Evolutionary conservation across 2,888 invertebrate species (phyloP), one percentile per base, ranked within the genome.

Genomic region (Leucophenga montana): DNA sequence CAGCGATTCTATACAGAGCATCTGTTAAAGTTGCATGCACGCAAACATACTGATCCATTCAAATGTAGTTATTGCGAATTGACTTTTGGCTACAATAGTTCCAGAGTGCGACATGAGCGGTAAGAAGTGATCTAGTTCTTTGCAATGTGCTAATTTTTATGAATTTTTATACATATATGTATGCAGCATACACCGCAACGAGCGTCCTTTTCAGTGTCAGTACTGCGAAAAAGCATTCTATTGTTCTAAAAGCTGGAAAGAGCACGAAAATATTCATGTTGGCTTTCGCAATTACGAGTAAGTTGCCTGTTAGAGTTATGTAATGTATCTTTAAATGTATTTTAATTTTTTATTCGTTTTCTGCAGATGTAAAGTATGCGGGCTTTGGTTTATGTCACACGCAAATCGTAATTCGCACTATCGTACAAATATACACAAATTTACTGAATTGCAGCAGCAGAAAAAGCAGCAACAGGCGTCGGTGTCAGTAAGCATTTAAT

Each of bases 51-150:
- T 1, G 83, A 81, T 13, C 80, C 80, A 0, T 81, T 84, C 18
- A 67, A 73, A 13, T 81, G 80, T 67, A 77, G 74, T n/a, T 81
- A 84, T 33, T 81, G 80, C 61, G 84, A 84, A 1, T 59, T 79
- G 11, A 73, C 83, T 5, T 81, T 84, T 13, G 84, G 80, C 61
- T 84, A 84, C 3, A 81, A 81, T 13, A 83, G 80, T 48, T 84
- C 80, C 0, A 78, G 84, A 0, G 74, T 81, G 57, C 66, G 80
- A 1, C 80, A 81, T 31, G 80, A 81, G 72, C 76, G 80, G 80
- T 80, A 3, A 11, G 79, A 67, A 3, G 61, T 11, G 8, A 39
- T 27, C 27, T 27, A 27, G 2, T 27, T 27, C 4, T 27, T 27
- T 27, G 27, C 4, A 27, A 27, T 27, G 27, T n/a, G n/a, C n/a